These are phyloP conservation scores for Chloroclysta siterata DNA, from an alignment of 2,888 invertebrate genomes.

Conservation along the genomic window DNA sequence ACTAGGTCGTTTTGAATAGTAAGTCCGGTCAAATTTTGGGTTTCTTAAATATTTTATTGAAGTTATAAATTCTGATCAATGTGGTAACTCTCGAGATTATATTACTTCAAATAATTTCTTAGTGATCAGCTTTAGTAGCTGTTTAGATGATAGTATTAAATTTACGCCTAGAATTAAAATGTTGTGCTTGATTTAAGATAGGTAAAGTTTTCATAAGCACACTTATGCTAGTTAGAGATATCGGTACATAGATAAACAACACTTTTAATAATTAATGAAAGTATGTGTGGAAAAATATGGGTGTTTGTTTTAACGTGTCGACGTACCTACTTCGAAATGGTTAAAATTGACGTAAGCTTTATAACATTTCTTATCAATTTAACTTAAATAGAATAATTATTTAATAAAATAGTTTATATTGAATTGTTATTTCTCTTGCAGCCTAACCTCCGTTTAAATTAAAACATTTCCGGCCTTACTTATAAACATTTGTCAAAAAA, in stretches of 20 bases:
- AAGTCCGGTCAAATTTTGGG: neutral
- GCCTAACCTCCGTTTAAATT: neutral
- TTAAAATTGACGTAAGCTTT: conserved; percentile 8
- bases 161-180: conserved; percentile 1
- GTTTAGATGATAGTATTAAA: conserved; percentile 5
- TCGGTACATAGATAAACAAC: neutral
- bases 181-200: conserved; percentile 18
- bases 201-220: conserved; percentile 13
- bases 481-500: too few relatives aligned
- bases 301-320: conserved; percentile 16
- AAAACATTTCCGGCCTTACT: too few relatives aligned
- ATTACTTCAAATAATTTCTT: neutral
- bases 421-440: conserved; percentile 15
- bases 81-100: neutral
- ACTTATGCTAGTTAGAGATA: neutral
- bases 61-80: neutral
- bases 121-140: neutral
- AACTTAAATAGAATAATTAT: conserved; percentile 22
- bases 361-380: conserved; percentile 11
- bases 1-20: neutral
- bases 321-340: conserved; percentile 9
- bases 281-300: conserved; percentile 11
- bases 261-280: conserved; percentile 13
- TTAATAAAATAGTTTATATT: conserved; percentile 36
- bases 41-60: neutral